These are phyloP conservation scores for Pecten maximus DNA, from an alignment of 2,888 invertebrate genomes.

Conservation along the genomic window DNA sequence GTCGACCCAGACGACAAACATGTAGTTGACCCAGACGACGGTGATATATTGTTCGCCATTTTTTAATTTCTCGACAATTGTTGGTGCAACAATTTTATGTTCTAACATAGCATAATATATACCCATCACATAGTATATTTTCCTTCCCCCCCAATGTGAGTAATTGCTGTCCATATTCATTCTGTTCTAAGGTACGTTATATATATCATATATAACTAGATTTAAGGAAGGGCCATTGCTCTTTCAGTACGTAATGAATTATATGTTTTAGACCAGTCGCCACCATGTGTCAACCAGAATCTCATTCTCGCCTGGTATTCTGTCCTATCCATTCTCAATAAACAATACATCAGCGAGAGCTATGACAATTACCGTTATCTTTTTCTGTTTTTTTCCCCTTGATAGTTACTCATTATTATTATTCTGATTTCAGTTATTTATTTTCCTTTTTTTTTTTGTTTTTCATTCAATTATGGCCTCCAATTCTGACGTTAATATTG, in stretches of 20 bases:
- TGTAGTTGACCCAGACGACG: background rate
- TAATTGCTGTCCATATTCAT: background rate
- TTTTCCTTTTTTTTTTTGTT: too few relatives aligned
- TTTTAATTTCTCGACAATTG: background rate
- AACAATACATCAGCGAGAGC: background rate
- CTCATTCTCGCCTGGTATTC: background rate
- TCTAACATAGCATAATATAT: background rate
- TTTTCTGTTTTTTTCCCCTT: too few relatives aligned
- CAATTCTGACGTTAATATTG: too few relatives aligned
- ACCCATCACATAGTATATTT: background rate
- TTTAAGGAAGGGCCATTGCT: background rate
- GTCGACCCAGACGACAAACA: background rate
- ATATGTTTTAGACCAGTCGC: background rate
- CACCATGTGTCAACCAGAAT: background rate
- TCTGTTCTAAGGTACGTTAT: background rate
- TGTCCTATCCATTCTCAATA: background rate
- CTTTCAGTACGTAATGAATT: background rate
- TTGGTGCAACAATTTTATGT: background rate
- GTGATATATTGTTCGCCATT: background rate
- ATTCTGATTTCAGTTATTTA: too few relatives aligned
- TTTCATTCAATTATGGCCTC: too few relatives aligned
- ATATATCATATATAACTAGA: background rate
- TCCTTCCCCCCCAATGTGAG: background rate
- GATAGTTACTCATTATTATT: too few relatives aligned
- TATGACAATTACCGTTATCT: too few relatives aligned